Evolutionary conservation across 37 sponge, comb jelly and placozoan genomes (phyloP).

Genomic region (Halichondria panicea): DNA sequence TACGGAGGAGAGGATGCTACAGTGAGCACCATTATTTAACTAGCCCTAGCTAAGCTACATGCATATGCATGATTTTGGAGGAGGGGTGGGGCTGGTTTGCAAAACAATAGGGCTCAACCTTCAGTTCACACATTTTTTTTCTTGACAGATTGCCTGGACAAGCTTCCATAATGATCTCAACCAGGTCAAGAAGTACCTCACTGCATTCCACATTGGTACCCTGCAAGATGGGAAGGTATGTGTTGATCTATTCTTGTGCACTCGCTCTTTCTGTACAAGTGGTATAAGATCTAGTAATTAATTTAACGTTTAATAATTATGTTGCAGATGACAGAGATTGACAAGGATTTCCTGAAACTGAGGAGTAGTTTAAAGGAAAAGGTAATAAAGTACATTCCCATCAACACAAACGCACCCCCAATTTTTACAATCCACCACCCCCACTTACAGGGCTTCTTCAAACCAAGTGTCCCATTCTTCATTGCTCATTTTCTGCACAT

Average conservation of each 20-base stretch:
- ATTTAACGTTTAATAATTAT: too few species aligned
- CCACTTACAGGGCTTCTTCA: slow-evolving; percentile 62
- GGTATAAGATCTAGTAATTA: too few species aligned
- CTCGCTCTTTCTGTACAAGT: too few species aligned
- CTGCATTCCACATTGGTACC: slow-evolving; percentile 49
- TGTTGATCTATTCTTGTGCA: neutral
- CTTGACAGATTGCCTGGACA: slow-evolving; percentile 62
- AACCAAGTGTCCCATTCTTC: slow-evolving; percentile 52
- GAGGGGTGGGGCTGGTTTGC: slow-evolving; percentile 1
- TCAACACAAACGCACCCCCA: too few species aligned
- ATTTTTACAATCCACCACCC: too few species aligned
- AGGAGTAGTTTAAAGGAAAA: slow-evolving; percentile 30
- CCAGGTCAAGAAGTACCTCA: slow-evolving; percentile 55
- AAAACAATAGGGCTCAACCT: neutral
- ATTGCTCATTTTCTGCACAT: slow-evolving; percentile 52
- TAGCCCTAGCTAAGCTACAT: neutral
- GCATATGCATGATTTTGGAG: neutral
- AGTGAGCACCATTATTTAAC: slow-evolving; percentile 2
- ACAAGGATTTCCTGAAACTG: slow-evolving; percentile 54
- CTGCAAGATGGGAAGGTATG: slow-evolving; percentile 59
- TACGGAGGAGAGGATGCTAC: slow-evolving; percentile 82
- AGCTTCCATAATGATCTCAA: slow-evolving; percentile 73
- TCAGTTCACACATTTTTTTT: neutral
- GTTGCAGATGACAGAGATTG: slow-evolving; percentile 39
- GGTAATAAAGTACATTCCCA: too few species aligned